Percentiles rank a stretch among this genome's conserved stretches.
Evolutionary conservation across 2,113 vertebrate species (phyloP).

Genomic region (Neolamprologus fasciatus): DNA sequence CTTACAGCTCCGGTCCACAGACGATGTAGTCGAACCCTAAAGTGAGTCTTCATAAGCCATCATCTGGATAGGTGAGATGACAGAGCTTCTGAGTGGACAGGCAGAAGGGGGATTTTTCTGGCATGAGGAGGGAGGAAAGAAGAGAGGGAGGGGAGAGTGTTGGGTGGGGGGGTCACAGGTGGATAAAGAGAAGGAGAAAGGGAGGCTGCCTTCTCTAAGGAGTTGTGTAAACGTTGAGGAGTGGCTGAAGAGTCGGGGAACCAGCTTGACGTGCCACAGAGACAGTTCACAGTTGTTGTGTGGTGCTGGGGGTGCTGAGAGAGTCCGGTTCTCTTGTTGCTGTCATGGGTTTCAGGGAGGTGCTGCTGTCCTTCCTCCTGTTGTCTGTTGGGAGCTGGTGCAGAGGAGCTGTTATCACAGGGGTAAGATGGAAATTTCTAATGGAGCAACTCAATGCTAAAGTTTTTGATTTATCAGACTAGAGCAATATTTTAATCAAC

Average conservation of each 20-base stretch:
- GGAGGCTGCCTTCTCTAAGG: conserved; percentile 7
- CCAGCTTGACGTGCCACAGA: background rate
- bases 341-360: conserved; percentile 62
- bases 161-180: conserved; percentile 25
- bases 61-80: conserved; percentile 36
- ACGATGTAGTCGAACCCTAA: background rate
- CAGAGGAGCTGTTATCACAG: conserved; percentile 74
- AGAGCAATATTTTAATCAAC: background rate
- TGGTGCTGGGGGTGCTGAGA: background rate
- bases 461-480: background rate
- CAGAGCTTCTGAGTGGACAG: conserved; percentile 25
- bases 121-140: conserved; percentile 21
- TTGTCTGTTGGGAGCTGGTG: conserved; percentile 59
- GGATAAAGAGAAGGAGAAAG: conserved; percentile 58
- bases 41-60: background rate
- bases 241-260: background rate
- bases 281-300: background rate
- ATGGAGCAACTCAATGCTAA: background rate
- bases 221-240: conserved; percentile 24
- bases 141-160: background rate
- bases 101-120: background rate
- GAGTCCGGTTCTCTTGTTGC: conserved; percentile 26
- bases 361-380: conserved; percentile 67
- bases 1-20: background rate
- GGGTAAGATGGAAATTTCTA: conserved; percentile 62